Conservation (phyloP, 2,113 vertebrate species). For the Ariopsis seemanni region DNA sequence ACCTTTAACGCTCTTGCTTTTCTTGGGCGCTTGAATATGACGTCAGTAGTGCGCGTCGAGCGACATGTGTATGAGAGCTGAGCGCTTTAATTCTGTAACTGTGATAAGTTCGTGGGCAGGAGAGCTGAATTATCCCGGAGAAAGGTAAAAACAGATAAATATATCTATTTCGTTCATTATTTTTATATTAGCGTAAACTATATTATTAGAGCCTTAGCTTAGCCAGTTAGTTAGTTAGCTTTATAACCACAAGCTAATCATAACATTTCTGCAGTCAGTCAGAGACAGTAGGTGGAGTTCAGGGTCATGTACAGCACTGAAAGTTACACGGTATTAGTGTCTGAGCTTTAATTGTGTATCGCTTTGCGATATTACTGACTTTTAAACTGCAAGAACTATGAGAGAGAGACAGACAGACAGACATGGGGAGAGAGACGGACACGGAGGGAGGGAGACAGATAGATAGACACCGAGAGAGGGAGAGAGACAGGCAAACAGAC, state of each 20-base stretch:
- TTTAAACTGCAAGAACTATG: neutral
- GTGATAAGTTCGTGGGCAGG: no score
- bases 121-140: neutral
- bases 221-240: neutral
- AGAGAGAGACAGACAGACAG: no score
- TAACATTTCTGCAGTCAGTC: neutral
- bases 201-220: neutral
- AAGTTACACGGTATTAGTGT: neutral
- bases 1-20: neutral
- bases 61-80: neutral
- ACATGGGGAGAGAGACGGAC: no score
- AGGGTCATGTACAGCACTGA: neutral
- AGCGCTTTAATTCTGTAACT: no score
- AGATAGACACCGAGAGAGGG: no score
- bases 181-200: neutral
- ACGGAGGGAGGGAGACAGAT: no score
- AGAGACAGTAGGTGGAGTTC: neutral
- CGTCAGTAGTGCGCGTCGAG: neutral
- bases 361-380: neutral
- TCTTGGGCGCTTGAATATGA: slow-evolving; percentile 13
- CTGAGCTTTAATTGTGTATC: neutral
- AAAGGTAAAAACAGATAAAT: neutral
- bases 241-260: neutral
- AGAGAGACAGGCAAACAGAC: no score
- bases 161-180: neutral